Base-by-base conservation (phyloP, 1,140 invertebrate genomes). In the Drosophila nikananu region DNA sequence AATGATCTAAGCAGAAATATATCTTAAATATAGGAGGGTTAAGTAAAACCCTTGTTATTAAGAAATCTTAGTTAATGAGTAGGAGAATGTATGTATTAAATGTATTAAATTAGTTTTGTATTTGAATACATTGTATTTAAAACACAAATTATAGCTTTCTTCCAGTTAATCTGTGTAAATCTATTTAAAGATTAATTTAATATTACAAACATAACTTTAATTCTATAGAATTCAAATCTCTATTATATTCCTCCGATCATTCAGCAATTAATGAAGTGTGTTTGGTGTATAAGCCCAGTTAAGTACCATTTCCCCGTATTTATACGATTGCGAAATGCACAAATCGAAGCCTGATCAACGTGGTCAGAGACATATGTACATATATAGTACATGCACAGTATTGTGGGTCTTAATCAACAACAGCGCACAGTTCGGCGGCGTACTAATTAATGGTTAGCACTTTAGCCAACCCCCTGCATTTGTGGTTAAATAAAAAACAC, bases 401-500 rank as follows among this genome's bases (percentile, higher is more conserved):
- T 25, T 25, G 39, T 71, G 68, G 63, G 64, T 77, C 51, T 80
- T 84, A 84, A 84, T 84, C 82, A 84, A 68, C 66, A 61, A 70
- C 67, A 62, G 51, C 48, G 67, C 67, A 54, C 63, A 63, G 63
- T 67, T 64, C 42, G 57, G 60, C 75, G 65, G 60, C 70, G 55
- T 57, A 65, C 79, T 86, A 86, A 86, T 86, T 86, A 86, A 86
- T 86, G 81, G 83, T 32, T 52, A 42, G 37, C 66, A 13, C 72
- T 54, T 51, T 32, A 48, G 41, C 44, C 46, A n/a, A 23, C 8
- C 37, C 19, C 15, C 44, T n/a, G 10, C 27, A 52, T 49, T 44
- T 77, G 74, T 23, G 62, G 44, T 21, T 48, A 19, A 2, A 19
- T 39, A 46, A 60, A 80, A 76, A 72, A 57, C 3, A 35, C 35